phyloP scores from a whole-genome alignment of 2,888 invertebrate genomes.

The Xestia c-nigrum region DNA sequence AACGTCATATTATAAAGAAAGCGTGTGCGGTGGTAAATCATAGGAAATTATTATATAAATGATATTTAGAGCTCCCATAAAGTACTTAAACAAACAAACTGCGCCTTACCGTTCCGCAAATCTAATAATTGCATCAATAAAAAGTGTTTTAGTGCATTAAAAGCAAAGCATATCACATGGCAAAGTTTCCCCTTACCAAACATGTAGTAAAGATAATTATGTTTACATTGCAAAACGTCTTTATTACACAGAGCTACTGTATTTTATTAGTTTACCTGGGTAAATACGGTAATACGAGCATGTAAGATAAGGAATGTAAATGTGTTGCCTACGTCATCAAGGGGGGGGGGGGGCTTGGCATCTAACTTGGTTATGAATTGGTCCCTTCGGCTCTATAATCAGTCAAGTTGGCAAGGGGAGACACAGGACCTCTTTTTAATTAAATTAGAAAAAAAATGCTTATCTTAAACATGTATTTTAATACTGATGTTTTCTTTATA shows the following conservation, averaged over 20 bases:
- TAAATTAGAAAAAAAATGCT: neutral
- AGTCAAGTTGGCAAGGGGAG: conserved; percentile 25
- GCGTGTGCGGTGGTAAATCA: neutral
- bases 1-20: neutral
- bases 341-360: neutral
- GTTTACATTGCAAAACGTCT: conserved; percentile 40
- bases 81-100: conserved; percentile 2
- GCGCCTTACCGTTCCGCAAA: neutral
- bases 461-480: neutral
- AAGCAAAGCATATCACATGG: conserved; percentile 2
- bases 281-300: conserved; percentile 39
- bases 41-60: neutral
- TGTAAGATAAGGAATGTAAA: conserved; percentile 42
- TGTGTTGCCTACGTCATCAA: conserved; percentile 22
- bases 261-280: conserved; percentile 47
- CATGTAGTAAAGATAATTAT: conserved; percentile 39
- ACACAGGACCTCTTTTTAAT: conserved; percentile 14
- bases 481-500: neutral
- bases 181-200: conserved; percentile 20
- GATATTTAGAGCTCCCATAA: neutral
- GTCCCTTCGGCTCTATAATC: conserved; percentile 54
- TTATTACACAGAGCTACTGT: conserved; percentile 38
- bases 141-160: conserved; percentile 28
- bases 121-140: conserved; percentile 29
- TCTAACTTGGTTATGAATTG: conserved; percentile 46